Conservation (phyloP, 2,888 invertebrate species). For the Eumerus sabulonum region DNA sequence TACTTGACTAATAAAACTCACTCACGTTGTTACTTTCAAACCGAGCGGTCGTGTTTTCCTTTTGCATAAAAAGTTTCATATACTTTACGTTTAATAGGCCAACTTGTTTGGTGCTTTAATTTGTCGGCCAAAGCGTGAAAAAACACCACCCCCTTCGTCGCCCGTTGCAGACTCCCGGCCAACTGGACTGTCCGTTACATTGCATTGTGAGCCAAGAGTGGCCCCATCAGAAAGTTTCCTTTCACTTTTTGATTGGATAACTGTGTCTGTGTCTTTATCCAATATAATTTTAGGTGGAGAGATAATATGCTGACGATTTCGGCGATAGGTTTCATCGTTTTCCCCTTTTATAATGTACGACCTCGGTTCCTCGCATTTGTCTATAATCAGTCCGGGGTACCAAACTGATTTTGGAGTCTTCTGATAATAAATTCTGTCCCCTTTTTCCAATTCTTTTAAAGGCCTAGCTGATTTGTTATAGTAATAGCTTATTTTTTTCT, state of each 20-base stretch:
- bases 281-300: not conserved
- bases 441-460: slow-evolving; percentile 30
- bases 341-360: slow-evolving; percentile 37
- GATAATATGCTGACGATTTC: slow-evolving; percentile 36
- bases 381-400: slow-evolving; percentile 27
- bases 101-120: not conserved
- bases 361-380: slow-evolving; percentile 30
- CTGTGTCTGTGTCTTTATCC: not conserved
- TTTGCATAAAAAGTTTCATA: not conserved
- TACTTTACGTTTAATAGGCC: not conserved
- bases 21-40: too few relatives aligned
- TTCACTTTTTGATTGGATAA: not conserved
- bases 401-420: slow-evolving; percentile 31
- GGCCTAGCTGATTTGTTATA: slow-evolving; percentile 16
- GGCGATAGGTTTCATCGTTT: slow-evolving; percentile 17
- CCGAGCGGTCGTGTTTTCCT: too few relatives aligned
- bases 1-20: too few relatives aligned
- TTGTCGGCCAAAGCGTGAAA: slow-evolving; percentile 2
- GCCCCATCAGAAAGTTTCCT: not conserved
- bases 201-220: not conserved
- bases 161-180: not conserved
- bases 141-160: not conserved
- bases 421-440: slow-evolving; percentile 29
- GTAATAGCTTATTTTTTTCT: slow-evolving; percentile 9
- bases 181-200: not conserved